Evolutionary conservation across 2,113 vertebrate genomes (phyloP).

Genomic region (Myocastor coypus): DNA sequence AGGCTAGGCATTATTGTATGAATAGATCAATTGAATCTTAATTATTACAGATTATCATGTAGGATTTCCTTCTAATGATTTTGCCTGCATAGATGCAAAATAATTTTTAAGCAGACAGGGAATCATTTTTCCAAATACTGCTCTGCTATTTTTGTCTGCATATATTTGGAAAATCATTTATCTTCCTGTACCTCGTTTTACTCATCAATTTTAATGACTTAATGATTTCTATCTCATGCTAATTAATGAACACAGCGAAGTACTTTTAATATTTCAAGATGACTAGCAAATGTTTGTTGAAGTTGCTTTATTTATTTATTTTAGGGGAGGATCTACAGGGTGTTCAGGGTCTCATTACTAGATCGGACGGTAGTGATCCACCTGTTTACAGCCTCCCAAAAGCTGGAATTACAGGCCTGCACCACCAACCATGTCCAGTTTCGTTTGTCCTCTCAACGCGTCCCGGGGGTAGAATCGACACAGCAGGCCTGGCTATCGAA

Average conservation of each 20-base stretch:
- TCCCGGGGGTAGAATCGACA: too few species aligned
- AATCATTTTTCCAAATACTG: background rate
- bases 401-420: too few species aligned
- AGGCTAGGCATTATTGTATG: background rate
- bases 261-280: background rate
- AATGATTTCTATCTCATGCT: background rate
- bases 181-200: background rate
- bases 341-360: too few species aligned
- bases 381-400: too few species aligned
- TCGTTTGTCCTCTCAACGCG: too few species aligned
- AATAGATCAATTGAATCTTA: background rate
- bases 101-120: slow-evolving; percentile 16
- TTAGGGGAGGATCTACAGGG: too few species aligned
- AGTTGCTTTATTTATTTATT: too few species aligned
- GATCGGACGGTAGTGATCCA: too few species aligned
- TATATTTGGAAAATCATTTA: background rate
- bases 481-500: too few species aligned
- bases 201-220: background rate
- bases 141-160: background rate
- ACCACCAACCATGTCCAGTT: too few species aligned
- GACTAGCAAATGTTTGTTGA: background rate
- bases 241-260: background rate
- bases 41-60: background rate
- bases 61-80: background rate
- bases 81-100: background rate